A percentile compares a stretch with the other conserved stretches of the same genome.
phyloP scores from a whole-genome alignment of 2,888 invertebrate genomes.

The Dicycla oo region DNA sequence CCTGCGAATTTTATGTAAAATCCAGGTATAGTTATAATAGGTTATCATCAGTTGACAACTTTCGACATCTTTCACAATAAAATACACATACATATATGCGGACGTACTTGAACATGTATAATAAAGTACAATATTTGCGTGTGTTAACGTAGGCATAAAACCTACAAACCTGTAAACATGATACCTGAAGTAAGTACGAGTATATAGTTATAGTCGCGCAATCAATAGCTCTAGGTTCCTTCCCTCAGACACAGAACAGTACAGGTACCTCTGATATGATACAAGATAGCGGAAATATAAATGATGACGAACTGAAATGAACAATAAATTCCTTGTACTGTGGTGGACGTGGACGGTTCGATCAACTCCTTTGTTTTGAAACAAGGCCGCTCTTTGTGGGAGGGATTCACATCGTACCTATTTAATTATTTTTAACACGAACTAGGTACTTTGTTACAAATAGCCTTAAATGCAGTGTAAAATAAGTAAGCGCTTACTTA shows the following conservation, averaged over 20 bases:
- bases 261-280: slow-evolving; percentile 2
- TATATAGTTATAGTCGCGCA: slow-evolving; percentile 30
- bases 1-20: slow-evolving; percentile 1
- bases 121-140: slow-evolving; percentile 17
- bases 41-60: background rate
- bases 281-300: slow-evolving; percentile 21
- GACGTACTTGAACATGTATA: background rate
- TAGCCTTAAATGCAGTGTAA: background rate
- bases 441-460: background rate
- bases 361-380: slow-evolving; percentile 47
- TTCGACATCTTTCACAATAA: background rate
- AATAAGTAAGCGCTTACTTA: too few relatives aligned
- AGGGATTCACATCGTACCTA: slow-evolving; percentile 9
- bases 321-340: slow-evolving; percentile 31
- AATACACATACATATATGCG: background rate
- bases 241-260: background rate
- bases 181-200: slow-evolving; percentile 13
- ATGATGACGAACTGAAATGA: slow-evolving; percentile 25
- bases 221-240: slow-evolving; percentile 12
- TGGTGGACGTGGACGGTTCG: slow-evolving; percentile 13
- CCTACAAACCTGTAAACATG: slow-evolving; percentile 18
- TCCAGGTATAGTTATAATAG: background rate
- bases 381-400: slow-evolving; percentile 32
- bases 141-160: slow-evolving; percentile 2
- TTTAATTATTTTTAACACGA: slow-evolving; percentile 42